phyloP scores from a whole-genome alignment of 2,888 invertebrate genomes.

The Drosophila buzzatii region DNA sequence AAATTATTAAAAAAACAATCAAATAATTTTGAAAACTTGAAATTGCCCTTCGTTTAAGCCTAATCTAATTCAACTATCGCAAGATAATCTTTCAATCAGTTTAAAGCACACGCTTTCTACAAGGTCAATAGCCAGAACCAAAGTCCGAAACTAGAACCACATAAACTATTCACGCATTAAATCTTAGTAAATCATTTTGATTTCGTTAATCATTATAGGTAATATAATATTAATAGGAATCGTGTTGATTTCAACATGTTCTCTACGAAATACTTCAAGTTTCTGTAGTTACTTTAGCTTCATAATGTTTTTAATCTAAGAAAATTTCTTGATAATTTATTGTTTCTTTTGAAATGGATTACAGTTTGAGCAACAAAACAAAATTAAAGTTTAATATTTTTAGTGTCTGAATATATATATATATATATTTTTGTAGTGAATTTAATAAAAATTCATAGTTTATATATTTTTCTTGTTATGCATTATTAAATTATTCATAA shows the following conservation, averaged over 20 bases:
- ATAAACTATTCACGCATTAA: background rate
- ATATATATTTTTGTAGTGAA: background rate
- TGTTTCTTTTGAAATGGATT: background rate
- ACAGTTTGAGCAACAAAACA: background rate
- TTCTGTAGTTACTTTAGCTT: background rate
- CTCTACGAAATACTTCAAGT: background rate
- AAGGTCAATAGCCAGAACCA: background rate
- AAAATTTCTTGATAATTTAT: background rate
- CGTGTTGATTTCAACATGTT: background rate
- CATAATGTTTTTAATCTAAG: background rate
- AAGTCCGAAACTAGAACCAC: constrained; percentile 5
- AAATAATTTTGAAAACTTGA: background rate
- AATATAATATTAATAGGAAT: constrained; percentile 8
- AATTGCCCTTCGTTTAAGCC: background rate
- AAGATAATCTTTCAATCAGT: constrained; percentile 13
- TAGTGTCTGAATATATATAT: background rate
- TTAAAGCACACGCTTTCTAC: background rate
- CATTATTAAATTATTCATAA: too few species aligned
- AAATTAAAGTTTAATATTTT: background rate
- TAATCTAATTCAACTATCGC: background rate
- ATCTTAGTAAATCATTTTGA: constrained; percentile 13
- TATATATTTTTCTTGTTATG: too few species aligned
- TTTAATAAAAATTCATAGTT: too few species aligned
- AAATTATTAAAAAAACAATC: background rate
- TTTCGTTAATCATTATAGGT: background rate